These are phyloP conservation scores for Polypedilum vanderplanki DNA, from an alignment of 1,140 invertebrate species.

Conservation along the genomic window DNA sequence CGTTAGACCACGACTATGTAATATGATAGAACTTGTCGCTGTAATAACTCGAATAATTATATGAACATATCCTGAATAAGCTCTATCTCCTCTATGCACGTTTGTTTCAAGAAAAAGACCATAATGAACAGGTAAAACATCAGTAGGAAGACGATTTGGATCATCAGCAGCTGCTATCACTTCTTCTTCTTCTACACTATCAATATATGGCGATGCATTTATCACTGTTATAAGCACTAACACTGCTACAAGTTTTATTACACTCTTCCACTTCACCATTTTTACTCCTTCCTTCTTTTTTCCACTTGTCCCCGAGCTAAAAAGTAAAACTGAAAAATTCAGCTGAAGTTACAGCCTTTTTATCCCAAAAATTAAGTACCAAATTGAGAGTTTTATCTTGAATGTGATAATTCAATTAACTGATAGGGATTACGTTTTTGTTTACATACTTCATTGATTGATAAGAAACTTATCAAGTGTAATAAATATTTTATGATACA, in stretches of 20 bases:
- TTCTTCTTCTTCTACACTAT: background rate
- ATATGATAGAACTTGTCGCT: background rate
- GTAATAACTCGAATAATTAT: background rate
- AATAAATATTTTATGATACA: too few species aligned
- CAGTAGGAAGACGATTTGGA: constrained; percentile 4
- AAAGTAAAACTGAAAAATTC: background rate
- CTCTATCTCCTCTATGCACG: background rate
- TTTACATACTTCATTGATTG: too few species aligned
- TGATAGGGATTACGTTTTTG: background rate
- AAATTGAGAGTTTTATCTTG: background rate
- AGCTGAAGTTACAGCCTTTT: background rate
- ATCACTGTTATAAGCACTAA: background rate
- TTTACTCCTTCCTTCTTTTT: background rate
- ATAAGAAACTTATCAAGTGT: too few species aligned
- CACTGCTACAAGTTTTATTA: background rate
- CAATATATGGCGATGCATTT: background rate
- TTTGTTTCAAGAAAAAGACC: background rate
- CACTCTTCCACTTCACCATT: background rate
- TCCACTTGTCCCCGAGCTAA: background rate
- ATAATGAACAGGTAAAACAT: background rate
- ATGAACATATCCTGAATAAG: background rate
- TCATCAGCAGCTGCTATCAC: constrained; percentile 31
- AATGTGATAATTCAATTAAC: background rate
- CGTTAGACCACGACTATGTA: background rate
- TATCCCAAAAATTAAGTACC: background rate